Base-by-base conservation (phyloP, 1,140 invertebrate genomes). In the Drosophila erecta region DNA sequence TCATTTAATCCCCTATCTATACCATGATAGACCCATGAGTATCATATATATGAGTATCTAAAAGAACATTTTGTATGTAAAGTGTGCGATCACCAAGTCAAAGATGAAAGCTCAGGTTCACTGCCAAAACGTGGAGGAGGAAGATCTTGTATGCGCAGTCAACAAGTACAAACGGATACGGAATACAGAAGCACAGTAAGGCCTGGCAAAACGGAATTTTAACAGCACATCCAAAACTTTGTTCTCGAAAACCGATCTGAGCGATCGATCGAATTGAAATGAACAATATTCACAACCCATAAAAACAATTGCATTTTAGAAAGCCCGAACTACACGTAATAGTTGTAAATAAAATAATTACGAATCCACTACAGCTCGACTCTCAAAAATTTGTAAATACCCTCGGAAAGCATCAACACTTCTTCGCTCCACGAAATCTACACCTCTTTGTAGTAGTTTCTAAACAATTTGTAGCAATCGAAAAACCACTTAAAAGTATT, bases 71-170 rank as follows among this genome's bases (percentile, higher is more conserved):
- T 80, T 81, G 65, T 86, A 81, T 49, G 56, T 53, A 57, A 83
- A 67, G 49, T 77, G 54, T 79, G 79, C 81, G 61, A 83, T 78
- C 79, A 76, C 67, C 79, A 69, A 50, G 74, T 76, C 77, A 84
- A 87, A 83, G 66, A 86, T 80, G 85, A 78, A 87, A 91, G 90
- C 90, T 91, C 90, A 91, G 90, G 90, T 90, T 91, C 90, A 91
- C 90, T 91, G 90, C 90, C 90, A 91, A 91, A 91, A 78, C 79
- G 81, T 83, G 85, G 81, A 90, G 85, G 72, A 83, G 58, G 86
- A 90, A 74, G 79, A 70, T 67, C 40, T 50, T 54, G 62, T 57
- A 49, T 51, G 72, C 72, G 51, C 71, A 75, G 72, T 76, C 38
- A 69, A 65, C 66, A 75, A 75, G 53, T 75, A 75, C 40, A 65